Base-by-base conservation (phyloP, 2,113 vertebrate species). In the Esox niger region DNA sequence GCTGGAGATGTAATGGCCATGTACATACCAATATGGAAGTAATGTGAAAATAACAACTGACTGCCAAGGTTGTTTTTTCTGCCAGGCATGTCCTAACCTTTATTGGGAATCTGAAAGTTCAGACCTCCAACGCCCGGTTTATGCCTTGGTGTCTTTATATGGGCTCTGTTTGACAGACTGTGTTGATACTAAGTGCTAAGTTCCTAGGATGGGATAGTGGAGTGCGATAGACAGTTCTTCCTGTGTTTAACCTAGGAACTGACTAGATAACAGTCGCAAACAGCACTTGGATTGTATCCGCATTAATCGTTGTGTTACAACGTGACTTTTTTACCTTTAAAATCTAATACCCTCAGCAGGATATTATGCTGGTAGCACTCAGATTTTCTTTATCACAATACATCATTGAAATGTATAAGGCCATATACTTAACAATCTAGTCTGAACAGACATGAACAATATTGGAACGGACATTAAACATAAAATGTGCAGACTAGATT, bases 61-160 rank as follows among this genome's bases (percentile, higher is more conserved):
- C n/a, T 52, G n/a, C 47, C 17, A 4, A 43, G 2, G 49, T 56
- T 3, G 29, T 47, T 64, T 73, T 68, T 23, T 13, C 23, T 70
- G 60, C 21, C 7, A 54, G 9, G 62, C 26, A 29, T 67, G 26
- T 47, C 30, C 31, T 59, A 17, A 10, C 26, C 13, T 31, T 23
- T 9, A 20, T 6, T 33, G 25, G 35, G 59, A 35, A 66, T 64
- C 64, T n/a, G 29, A 35, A 64, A 25, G 23, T 43, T 57, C 35
- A 66, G 9, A 29, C 54, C 47, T 20, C 15, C 62, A 21, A 9
- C 32, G 62, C 29, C 35, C 47, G 25, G 35, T 64, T 63, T 38
- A 47, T 54, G 6, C 25, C 38, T 30, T 32, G 55, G 58, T 46
- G 54, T 9, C 33, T 20, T 56, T 78, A 73, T 82, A 81, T 80